phyloP scores from a whole-genome alignment of 2,113 vertebrate genomes.

The Menidia beryllina region DNA sequence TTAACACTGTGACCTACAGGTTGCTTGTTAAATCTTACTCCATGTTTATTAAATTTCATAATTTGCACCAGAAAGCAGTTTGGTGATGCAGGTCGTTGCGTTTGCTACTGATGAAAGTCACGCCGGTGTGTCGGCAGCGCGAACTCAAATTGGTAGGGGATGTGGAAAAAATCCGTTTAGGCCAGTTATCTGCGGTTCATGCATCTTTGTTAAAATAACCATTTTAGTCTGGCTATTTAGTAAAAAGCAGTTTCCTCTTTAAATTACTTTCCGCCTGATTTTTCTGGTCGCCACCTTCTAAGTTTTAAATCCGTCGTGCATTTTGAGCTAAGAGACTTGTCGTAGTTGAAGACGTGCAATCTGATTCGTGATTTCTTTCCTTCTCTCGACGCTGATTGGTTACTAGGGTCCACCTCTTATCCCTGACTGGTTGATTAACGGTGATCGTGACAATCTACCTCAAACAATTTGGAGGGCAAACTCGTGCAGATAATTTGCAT shows the following conservation, averaged over 20 bases:
- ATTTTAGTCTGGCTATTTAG: neutral
- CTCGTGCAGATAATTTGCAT: rapidly evolving
- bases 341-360: conserved; percentile 32
- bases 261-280: no score
- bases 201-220: no score
- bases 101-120: conserved; percentile 47
- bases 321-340: conserved; percentile 58
- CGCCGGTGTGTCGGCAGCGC: conserved; percentile 14
- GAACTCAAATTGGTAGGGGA: neutral
- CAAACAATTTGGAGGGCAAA: conserved; percentile 52
- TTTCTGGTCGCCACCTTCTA: neutral
- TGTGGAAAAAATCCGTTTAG: neutral
- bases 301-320: neutral
- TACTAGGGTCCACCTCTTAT: neutral
- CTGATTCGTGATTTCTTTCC: conserved; percentile 65
- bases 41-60: no score
- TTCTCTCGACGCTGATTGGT: conserved; percentile 63
- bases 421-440: conserved; percentile 67
- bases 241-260: no score
- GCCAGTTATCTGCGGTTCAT: no score
- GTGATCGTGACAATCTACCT: no score
- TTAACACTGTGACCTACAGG: neutral
- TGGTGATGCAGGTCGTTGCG: neutral
- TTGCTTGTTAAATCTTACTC: neutral
- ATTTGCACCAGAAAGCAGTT: neutral